Percentiles rank a stretch among this genome's conserved stretches.
Conservation (phyloP, 1,140 invertebrate species). For the Anastrepha ludens region DNA sequence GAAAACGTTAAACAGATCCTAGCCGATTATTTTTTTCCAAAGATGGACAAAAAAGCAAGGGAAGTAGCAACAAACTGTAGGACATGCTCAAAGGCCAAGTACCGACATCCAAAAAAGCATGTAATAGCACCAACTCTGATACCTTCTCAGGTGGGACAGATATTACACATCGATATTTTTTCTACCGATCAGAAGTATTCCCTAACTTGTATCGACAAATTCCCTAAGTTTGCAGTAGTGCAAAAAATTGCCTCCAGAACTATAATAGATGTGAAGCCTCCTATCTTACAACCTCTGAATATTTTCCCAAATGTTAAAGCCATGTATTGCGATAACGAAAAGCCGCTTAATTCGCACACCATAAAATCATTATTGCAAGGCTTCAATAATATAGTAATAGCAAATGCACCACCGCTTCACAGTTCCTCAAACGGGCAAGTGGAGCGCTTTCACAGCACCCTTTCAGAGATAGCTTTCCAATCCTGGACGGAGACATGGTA, state of each 20-base stretch:
- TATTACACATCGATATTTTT: conserved; percentile 29
- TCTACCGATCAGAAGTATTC: background rate
- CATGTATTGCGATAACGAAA: conserved; percentile 8
- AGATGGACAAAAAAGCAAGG: conserved; percentile 55
- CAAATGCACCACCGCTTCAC: background rate
- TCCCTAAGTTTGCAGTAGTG: background rate
- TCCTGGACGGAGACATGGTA: conserved; percentile 22
- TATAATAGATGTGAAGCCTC: background rate
- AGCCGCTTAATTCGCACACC: conserved; percentile 29
- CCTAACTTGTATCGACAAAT: background rate
- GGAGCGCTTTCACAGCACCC: conserved; percentile 19
- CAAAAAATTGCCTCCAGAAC: background rate
- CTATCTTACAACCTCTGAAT: background rate
- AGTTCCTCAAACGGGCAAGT: conserved; percentile 41
- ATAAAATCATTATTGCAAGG: conserved; percentile 20
- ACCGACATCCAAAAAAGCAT: background rate
- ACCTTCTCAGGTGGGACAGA: background rate
- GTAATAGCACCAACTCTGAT: background rate
- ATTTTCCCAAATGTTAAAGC: conserved; percentile 1
- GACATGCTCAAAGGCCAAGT: conserved; percentile 15
- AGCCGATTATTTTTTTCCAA: conserved; percentile 59
- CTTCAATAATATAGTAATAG: background rate
- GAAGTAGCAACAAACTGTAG: conserved; percentile 57
- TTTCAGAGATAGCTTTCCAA: conserved; percentile 31
- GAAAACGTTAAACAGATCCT: conserved; percentile 56